These are phyloP conservation scores for Eustalomyia histrio DNA, from an alignment of 2,888 invertebrate genomes.

Conservation along the genomic window DNA sequence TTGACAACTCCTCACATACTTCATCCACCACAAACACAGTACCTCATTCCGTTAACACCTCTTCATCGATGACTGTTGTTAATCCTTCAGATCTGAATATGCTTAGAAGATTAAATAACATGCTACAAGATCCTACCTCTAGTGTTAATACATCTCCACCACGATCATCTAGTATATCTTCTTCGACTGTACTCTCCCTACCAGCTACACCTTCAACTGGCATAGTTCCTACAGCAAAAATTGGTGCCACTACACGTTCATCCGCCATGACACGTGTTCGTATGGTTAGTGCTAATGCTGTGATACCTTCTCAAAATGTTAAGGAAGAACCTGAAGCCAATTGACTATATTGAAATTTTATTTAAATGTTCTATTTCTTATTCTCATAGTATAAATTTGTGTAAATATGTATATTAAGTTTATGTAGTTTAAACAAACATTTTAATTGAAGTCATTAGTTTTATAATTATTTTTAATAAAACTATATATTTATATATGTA, in stretches of 20 bases:
- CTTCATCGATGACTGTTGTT: conserved; percentile 39
- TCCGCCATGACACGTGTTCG: conserved; percentile 62
- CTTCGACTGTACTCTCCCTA: conserved; percentile 62
- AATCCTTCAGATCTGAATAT: conserved; percentile 66
- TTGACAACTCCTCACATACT: conserved; percentile 63
- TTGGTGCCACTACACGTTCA: conserved; percentile 68
- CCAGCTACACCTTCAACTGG: conserved; percentile 43
- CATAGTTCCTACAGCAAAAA: conserved; percentile 56
- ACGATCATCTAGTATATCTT: conserved; percentile 64
- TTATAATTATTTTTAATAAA: conserved; percentile 38
- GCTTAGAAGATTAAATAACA: conserved; percentile 64
- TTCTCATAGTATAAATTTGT: conserved; percentile 47
- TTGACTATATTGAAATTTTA: conserved; percentile 28
- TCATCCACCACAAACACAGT: conserved; percentile 50
- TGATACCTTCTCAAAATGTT: conserved; percentile 51
- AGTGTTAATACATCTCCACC: conserved; percentile 45
- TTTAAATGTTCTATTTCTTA: background rate
- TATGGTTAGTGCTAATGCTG: conserved; percentile 46
- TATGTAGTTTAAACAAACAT: conserved; percentile 9
- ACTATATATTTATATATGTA: too few relatives aligned
- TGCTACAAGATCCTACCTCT: conserved; percentile 62
- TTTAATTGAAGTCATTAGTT: conserved; percentile 56
- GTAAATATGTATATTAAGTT: conserved; percentile 54
- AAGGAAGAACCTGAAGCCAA: conserved; percentile 66
- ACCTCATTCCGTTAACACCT: conserved; percentile 20